phyloP scores from a whole-genome alignment of 2,888 invertebrate species.

The Limnephilus rhombicus region DNA sequence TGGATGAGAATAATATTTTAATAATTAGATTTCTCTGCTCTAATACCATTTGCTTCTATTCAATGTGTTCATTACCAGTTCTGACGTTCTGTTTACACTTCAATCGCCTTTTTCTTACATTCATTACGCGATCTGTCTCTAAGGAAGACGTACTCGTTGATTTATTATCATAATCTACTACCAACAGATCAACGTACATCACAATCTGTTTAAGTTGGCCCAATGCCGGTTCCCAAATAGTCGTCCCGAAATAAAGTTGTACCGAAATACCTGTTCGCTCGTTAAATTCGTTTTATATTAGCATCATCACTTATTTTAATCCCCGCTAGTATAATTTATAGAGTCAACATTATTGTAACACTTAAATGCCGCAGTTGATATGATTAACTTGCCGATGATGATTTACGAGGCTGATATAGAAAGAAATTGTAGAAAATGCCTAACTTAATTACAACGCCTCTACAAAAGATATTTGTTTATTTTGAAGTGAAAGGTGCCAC shows the following conservation, averaged over 20 bases:
- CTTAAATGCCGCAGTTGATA: neutral
- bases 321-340: neutral
- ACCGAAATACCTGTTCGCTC: neutral
- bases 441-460: neutral
- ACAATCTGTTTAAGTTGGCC: conserved; percentile 20
- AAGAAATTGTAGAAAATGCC: neutral
- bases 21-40: neutral
- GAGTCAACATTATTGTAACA: neutral
- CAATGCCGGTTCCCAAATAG: conserved; percentile 31
- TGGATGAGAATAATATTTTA: neutral
- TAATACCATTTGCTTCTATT: neutral
- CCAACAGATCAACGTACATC: conserved; percentile 19
- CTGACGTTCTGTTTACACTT: neutral
- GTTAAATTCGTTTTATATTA: conserved; percentile 14
- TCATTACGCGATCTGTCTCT: neutral
- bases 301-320: conserved; percentile 18
- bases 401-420: neutral
- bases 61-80: neutral
- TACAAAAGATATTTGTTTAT: neutral
- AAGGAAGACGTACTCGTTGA: neutral
- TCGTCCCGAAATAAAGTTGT: conserved; percentile 1
- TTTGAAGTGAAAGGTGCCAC: neutral
- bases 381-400: neutral
- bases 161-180: conserved; percentile 18
- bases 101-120: neutral